Base-by-base conservation (phyloP, 23 tunicate genomes). In the Ciona savignyi region DNA sequence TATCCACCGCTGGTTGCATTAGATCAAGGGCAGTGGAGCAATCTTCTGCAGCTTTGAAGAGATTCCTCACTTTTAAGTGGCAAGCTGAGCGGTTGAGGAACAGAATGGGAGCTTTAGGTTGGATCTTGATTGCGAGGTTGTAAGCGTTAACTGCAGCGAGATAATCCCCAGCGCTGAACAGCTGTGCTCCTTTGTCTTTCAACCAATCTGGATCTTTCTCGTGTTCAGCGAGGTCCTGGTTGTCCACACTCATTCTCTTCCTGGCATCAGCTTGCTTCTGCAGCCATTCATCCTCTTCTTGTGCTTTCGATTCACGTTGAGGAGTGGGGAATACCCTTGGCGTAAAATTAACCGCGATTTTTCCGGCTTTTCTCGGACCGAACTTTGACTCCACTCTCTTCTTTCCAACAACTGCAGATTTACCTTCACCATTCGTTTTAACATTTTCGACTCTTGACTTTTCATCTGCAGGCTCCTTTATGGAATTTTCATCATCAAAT, bases 281-380 rank as follows among this genome's bases (percentile, higher is more conserved):
- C 4, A 94, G 80, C 99, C 99, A 94, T 72, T 86, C 99, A 49
- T 78, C 77, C 83, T 94, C 99, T 71, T 94, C 99, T 32, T 70
- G 68, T 9, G 69, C 60, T 32, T 86, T 94, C 0, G 99, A 94
- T 67, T 94, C 99, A 19, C 99, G 69, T 35, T 93, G 81, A 22
- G 99, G 99, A 49, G 99, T 94, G 11, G 99, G 99, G 75, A 94
- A 94, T 4, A 82, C 83, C 32, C 99, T 63, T 30, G 93, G 89
- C 4, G 99, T 87, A 66, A 94, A 94, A 26, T 51, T 75, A 0
- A 94, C 78, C 28, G 74, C 67, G 24, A 94, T 94, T 60, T 83
- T 87, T 75, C 86, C 87, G 4, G 64, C 22, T 83, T 79, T 65
- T 66, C 99, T 75, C 30, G 89, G 89, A 21, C 81, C 81, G 35